Evolutionary conservation across 2,797 vertebrate genomes (phyloP).

Genomic region (Carapus acus): DNA sequence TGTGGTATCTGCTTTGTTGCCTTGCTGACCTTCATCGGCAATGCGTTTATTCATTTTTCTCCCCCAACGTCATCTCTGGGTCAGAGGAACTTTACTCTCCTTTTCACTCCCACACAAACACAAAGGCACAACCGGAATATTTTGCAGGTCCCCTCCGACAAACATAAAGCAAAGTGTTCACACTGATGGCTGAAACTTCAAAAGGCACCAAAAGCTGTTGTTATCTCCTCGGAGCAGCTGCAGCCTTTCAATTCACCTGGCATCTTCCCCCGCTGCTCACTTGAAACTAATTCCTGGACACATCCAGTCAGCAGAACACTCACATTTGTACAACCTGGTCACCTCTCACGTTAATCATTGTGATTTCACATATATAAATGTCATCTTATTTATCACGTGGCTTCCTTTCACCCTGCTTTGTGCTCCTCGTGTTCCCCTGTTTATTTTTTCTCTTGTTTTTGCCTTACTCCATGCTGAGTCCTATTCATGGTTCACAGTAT

Average conservation of each 20-base stretch:
- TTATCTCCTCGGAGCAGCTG: constrained; percentile 12
- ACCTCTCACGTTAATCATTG: constrained; percentile 15
- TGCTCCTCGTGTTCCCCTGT: background rate
- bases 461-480: too few species aligned
- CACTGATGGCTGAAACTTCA: constrained; percentile 3
- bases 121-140: constrained; percentile 1
- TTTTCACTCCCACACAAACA: constrained; percentile 11
- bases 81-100: constrained; percentile 1
- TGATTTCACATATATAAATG: constrained; percentile 10
- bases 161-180: constrained; percentile 8
- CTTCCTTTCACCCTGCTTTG: too few species aligned
- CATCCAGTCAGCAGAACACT: constrained; percentile 23
- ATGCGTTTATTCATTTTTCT: constrained; percentile 32
- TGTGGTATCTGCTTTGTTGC: constrained; percentile 12
- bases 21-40: constrained; percentile 26
- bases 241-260: constrained; percentile 4
- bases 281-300: constrained; percentile 33
- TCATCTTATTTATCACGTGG: background rate
- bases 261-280: constrained; percentile 16
- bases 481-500: constrained; percentile 5
- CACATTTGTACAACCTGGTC: constrained; percentile 26
- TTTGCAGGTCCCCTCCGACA: constrained; percentile 1
- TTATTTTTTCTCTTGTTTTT: too few species aligned
- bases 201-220: constrained; percentile 16
- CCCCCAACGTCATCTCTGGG: constrained; percentile 18